Evolutionary conservation across 2,113 vertebrate species (phyloP).

Genomic region (Monopterus albus): DNA sequence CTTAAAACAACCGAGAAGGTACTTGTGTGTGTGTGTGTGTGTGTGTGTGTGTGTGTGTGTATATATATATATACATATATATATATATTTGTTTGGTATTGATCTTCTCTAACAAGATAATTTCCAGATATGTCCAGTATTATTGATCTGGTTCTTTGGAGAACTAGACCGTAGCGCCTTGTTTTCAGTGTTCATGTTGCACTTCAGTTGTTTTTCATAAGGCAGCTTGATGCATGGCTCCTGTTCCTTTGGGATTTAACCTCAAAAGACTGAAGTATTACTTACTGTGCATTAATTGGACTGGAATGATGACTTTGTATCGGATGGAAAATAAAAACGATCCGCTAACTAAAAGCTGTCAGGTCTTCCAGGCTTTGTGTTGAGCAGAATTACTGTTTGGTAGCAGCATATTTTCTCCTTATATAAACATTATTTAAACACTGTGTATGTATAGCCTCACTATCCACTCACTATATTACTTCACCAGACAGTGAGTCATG

Average conservation of each 20-base stretch:
- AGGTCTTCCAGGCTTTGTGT: background rate
- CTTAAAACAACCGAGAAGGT: background rate
- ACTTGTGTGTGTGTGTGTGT: too few relatives aligned
- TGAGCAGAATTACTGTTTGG: background rate
- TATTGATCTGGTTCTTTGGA: background rate
- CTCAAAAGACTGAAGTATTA: background rate
- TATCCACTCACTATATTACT: background rate
- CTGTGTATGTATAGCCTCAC: background rate
- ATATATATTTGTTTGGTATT: too few relatives aligned
- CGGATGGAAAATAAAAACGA: constrained; percentile 8
- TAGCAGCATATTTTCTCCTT: background rate
- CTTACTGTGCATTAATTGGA: constrained; percentile 2
- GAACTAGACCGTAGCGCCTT: too few relatives aligned
- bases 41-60: too few relatives aligned
- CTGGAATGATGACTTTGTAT: constrained; percentile 1
- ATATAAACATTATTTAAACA: background rate
- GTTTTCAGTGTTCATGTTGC: too few relatives aligned
- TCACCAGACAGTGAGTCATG: background rate
- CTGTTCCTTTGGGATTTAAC: background rate
- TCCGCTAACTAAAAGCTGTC: background rate
- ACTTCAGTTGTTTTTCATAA: constrained; percentile 5
- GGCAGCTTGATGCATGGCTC: background rate
- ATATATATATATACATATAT: too few relatives aligned
- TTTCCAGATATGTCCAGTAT: background rate
- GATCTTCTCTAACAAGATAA: background rate